Evolutionary conservation across 2,797 vertebrate species (phyloP), one percentile per base, ranked within the genome.

Genomic region (Aulostomus chinensis): DNA sequence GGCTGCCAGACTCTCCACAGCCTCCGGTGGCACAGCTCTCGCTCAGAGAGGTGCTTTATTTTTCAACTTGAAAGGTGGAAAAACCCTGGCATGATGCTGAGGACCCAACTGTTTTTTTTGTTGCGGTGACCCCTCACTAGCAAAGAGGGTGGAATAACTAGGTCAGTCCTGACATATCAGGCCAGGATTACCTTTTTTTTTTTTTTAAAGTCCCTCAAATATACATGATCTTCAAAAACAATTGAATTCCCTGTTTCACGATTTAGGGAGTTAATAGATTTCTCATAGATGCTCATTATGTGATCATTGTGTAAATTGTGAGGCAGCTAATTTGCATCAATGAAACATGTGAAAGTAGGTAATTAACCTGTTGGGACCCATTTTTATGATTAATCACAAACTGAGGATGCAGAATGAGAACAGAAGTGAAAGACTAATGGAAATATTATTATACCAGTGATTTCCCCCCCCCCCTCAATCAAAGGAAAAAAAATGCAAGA

Each of bases 301-400:
- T 55, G 63, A 66, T 80, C 50, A 76, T 57, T 60, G 69, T 71
- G 54, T 65, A 33, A 71, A 62, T 12, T 42, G 33, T 5, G 26
- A 59, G 40, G 67, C 33, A 60, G 58, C 69, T 86, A 49, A 88
- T 87, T 80, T 86, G 78, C 85, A 84, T 85, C 58, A 70, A 73
- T 42, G 49, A 76, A 74, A 78, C 50, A 64, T 74, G 68, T 46
- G 42, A 76, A 76, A 52, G 54, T 9, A 50, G 56, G 68, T 80
- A 85, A 89, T 86, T 78, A 85, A 79, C 71, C 83, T 83, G 73
- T 58, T 60, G 83, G 82, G 86, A 66, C 43, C 13, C 66, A 81
- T 83, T 85, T 82, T 62, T 69, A 61, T 83, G 73, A 87, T 78
- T 72, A 75, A 89, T 85, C 28, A 49, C 63, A 76, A 85, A 81